Evolutionary conservation across 1,140 invertebrate species (phyloP), one percentile per base, ranked within the genome.

Genomic region (Sminthurides bifidus): DNA sequence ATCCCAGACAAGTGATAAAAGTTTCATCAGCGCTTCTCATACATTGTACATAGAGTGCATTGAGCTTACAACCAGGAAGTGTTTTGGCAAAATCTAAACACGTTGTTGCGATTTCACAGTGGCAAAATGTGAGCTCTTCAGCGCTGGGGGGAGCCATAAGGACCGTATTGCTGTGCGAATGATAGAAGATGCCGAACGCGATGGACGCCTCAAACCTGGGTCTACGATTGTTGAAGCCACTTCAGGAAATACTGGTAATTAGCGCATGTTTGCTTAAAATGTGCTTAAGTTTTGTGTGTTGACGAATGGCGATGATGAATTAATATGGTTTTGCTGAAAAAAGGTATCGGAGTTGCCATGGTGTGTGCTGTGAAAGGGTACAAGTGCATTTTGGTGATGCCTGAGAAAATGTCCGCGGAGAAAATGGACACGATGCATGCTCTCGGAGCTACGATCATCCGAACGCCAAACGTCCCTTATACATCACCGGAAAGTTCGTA

Each of bases 311-410:
- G 10, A 29, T 17, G 23, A 46, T 3, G 14, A n/a, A 8, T 30
- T n/a, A 2, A 33, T 52, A 19, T 54, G 30, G 21, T 26, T 37
- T 57, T 31, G 29, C 10, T 52, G 14, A 46, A 41, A 54, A 4
- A 15, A 66, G 66, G 68, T 35, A 67, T 73, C 43, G 70, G 64
- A 3, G 59, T 73, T 23, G 70, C 70, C 14, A 65, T 71, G 56
- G 67, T 68, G 10, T 66, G 65, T n/a, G 70, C 69, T 21, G 66
- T 66, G 0, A 66, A 66, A 37, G 72, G 72, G 10, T 73, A 73
- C 61, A 66, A 68, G 44, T 49, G 46, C 4, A n/a, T 74, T 48
- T 58, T 73, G n/a, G 66, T 66, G 8, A 74, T 75, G 72, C 71
- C 73, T 10, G 63, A 71, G 12, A 68, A 66, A 55, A 73, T 72